Conservation (phyloP, 2,797 vertebrate species). For the Capromys pilorides region DNA sequence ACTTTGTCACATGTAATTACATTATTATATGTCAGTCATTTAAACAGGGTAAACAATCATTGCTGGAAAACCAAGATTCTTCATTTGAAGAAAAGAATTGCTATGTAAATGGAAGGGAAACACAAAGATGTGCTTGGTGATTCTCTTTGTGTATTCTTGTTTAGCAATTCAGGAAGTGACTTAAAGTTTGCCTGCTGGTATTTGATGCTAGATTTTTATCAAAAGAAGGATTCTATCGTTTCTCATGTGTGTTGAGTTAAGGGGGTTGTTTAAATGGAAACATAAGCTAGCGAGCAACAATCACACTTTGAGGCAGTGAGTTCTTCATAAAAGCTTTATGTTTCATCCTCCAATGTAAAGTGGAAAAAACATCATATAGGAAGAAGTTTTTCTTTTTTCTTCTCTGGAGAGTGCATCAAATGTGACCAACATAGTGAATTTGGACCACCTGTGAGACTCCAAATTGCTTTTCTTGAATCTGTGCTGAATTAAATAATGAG, state of each 20-base stretch:
- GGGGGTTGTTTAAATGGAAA: conserved; percentile 74
- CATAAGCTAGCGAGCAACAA: conserved; percentile 42
- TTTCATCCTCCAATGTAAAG: conserved; percentile 42
- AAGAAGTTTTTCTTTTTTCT: conserved; percentile 16
- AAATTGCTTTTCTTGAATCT: conserved; percentile 73
- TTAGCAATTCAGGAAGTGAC: conserved; percentile 70
- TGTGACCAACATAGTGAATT: conserved; percentile 23
- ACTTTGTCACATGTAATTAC: conserved; percentile 50
- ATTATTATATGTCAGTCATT: conserved; percentile 19
- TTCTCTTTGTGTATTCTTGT: conserved; percentile 48
- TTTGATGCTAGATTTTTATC: conserved; percentile 74
- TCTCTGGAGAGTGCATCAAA: not conserved
- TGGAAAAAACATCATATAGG: not conserved
- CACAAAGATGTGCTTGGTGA: not conserved
- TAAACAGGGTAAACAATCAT: conserved; percentile 56
- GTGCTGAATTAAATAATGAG: conserved; percentile 72
- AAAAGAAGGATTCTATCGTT: conserved; percentile 55
- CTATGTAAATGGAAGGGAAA: conserved; percentile 34
- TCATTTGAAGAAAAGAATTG: conserved; percentile 60
- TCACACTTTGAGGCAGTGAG: conserved; percentile 21
- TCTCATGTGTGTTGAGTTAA: conserved; percentile 71
- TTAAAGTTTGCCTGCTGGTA: conserved; percentile 65
- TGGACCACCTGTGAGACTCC: conserved; percentile 79
- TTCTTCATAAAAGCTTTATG: conserved; percentile 51
- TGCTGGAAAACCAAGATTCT: conserved; percentile 54